phyloP scores from a whole-genome alignment of 53 echinoderm and acorn worm genomes.

The Paelopatides confundens region DNA sequence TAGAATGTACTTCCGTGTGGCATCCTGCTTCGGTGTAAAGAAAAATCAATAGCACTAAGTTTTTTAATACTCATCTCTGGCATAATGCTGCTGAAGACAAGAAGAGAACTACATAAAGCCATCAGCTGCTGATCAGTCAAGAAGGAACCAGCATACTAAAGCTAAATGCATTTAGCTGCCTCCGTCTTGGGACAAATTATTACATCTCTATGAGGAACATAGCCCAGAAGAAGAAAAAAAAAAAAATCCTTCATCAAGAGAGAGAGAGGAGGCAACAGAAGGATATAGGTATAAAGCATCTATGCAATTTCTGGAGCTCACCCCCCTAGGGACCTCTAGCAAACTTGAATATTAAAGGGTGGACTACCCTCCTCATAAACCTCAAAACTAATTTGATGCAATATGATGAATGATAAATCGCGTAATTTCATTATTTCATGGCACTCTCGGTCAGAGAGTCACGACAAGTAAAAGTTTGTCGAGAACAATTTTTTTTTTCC shows the following conservation, averaged over 20 bases:
- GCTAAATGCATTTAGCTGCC: slow-evolving; percentile 38
- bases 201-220: background rate
- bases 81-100: background rate
- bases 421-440: too few species aligned
- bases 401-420: too few species aligned
- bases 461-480: too few species aligned
- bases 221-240: background rate
- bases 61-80: background rate
- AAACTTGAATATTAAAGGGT: background rate
- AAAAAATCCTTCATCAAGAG: background rate
- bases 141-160: background rate
- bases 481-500: too few species aligned
- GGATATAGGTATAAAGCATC: background rate
- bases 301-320: background rate
- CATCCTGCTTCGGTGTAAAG: background rate
- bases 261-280: background rate
- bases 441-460: too few species aligned
- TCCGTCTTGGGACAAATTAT: slow-evolving; percentile 37
- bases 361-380: too few species aligned
- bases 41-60: background rate
- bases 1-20: background rate
- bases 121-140: slow-evolving; percentile 20
- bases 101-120: background rate
- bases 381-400: too few species aligned
- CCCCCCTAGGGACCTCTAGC: slow-evolving; percentile 9